These are phyloP conservation scores for Cotesia vestalis DNA, from an alignment of 1,140 invertebrate genomes.

Conservation along the genomic window DNA sequence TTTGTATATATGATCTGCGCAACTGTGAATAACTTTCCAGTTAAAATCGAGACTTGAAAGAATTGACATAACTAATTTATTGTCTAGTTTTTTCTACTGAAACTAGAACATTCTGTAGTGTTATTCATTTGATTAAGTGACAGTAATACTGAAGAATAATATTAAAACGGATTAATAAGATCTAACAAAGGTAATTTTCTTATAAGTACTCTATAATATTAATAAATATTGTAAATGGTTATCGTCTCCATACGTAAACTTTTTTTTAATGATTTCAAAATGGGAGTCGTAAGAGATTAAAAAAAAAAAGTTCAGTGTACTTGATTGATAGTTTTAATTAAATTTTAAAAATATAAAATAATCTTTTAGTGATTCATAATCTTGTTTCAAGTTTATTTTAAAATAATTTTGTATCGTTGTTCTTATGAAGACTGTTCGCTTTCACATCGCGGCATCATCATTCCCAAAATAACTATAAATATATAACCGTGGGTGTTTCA, in stretches of 20 bases:
- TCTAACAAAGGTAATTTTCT: slow-evolving; percentile 27
- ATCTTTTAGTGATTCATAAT: no score
- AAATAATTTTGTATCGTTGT: slow-evolving; percentile 23
- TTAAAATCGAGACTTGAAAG: slow-evolving; percentile 36
- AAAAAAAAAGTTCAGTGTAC: slow-evolving; percentile 6
- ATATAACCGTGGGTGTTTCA: slow-evolving; percentile 37
- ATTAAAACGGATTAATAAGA: neutral
- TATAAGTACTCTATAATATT: slow-evolving; percentile 3
- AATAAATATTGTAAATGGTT: slow-evolving; percentile 14
- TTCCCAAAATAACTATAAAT: slow-evolving; percentile 40
- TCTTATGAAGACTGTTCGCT: neutral
- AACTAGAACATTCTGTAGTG: neutral
- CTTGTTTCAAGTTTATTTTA: slow-evolving; percentile 26
- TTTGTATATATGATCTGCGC: slow-evolving; percentile 40
- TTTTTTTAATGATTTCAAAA: slow-evolving; percentile 14
- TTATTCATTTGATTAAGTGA: slow-evolving; percentile 2
- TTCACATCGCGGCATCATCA: slow-evolving; percentile 35
- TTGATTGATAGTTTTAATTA: neutral
- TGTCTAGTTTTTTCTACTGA: neutral
- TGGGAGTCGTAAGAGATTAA: slow-evolving; percentile 25
- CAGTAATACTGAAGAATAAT: slow-evolving; percentile 17
- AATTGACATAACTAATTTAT: neutral
- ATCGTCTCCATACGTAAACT: neutral
- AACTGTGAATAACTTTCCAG: slow-evolving; percentile 36
- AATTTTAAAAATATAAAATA: no score